Percentiles rank a stretch among this genome's conserved stretches.
Evolutionary conservation across 2,888 invertebrate species (phyloP).

Genomic region (Mesorhabditis belari): DNA sequence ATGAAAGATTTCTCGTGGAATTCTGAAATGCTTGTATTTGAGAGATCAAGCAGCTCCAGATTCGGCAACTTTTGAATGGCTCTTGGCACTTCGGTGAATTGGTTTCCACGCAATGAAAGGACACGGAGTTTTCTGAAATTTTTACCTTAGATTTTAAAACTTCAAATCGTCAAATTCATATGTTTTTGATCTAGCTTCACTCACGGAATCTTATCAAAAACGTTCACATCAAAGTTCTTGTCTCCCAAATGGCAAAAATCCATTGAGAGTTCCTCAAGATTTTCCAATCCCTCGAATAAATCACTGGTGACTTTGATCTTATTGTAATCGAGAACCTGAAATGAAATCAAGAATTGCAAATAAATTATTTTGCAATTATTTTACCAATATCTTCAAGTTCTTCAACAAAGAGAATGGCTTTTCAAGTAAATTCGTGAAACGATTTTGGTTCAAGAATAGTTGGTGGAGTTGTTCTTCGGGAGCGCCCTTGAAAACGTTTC

Average conservation of each 20-base stretch:
- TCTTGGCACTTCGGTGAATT: slow-evolving; percentile 24
- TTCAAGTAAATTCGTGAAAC: slow-evolving; percentile 8
- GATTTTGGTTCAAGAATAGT: slow-evolving; percentile 32
- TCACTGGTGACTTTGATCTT: slow-evolving; percentile 8
- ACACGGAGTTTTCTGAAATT: slow-evolving; percentile 31
- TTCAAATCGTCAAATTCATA: too few species aligned
- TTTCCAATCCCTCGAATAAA: slow-evolving; percentile 30
- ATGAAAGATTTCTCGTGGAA: slow-evolving; percentile 15
- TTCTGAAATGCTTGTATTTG: slow-evolving; percentile 26
- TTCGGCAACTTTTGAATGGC: slow-evolving; percentile 18
- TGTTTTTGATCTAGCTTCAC: too few species aligned
- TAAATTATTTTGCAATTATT: not conserved
- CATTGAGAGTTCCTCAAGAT: slow-evolving; percentile 30
- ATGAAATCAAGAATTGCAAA: too few species aligned
- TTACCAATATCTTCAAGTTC: not conserved
- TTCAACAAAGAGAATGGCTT: not conserved
- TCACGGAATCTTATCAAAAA: slow-evolving; percentile 37
- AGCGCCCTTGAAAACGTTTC: slow-evolving; percentile 11
- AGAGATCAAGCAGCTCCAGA: slow-evolving; percentile 27
- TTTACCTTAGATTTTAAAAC: not conserved
- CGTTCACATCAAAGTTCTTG: slow-evolving; percentile 16
- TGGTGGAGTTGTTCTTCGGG: slow-evolving; percentile 15
- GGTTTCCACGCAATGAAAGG: slow-evolving; percentile 33
- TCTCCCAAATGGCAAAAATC: too few species aligned
- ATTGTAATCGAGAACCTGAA: not conserved